A percentile compares a stretch with the other conserved stretches of the same genome.
Conservation (phyloP, 2,797 vertebrate genomes). For the Loriculus beryllinus region DNA sequence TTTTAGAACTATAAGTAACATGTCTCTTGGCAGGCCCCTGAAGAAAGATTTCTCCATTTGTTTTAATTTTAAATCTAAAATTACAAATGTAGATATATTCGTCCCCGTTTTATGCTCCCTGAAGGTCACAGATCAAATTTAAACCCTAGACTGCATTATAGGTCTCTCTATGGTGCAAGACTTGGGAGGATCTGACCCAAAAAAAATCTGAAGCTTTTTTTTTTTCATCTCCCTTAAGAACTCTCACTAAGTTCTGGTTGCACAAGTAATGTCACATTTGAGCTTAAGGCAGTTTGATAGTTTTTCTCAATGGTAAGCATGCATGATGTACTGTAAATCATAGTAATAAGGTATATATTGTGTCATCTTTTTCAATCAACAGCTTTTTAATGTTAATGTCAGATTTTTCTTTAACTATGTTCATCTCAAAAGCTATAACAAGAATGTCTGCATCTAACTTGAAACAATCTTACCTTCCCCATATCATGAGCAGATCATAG, state of each 20-base stretch:
- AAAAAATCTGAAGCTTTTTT: not conserved
- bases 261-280: not conserved
- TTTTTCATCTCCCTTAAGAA: not conserved
- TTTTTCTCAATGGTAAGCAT: not conserved
- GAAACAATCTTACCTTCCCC: not conserved
- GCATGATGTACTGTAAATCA: not conserved
- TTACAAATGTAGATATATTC: not conserved
- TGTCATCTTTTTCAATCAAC: not conserved
- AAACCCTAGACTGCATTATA: not conserved
- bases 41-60: constrained; percentile 43
- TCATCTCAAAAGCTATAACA: not conserved
- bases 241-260: not conserved
- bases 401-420: not conserved
- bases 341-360: not conserved
- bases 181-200: not conserved
- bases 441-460: not conserved
- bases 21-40: not conserved
- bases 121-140: constrained; percentile 19
- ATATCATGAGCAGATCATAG: not conserved
- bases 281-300: not conserved
- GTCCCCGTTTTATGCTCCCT: not conserved
- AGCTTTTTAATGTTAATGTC: not conserved
- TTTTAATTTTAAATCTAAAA: constrained; percentile 26
- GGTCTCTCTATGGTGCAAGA: not conserved
- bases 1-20: constrained; percentile 30